Base-by-base conservation (phyloP, 2,113 vertebrate genomes). In the Propithecus coquereli region DNA sequence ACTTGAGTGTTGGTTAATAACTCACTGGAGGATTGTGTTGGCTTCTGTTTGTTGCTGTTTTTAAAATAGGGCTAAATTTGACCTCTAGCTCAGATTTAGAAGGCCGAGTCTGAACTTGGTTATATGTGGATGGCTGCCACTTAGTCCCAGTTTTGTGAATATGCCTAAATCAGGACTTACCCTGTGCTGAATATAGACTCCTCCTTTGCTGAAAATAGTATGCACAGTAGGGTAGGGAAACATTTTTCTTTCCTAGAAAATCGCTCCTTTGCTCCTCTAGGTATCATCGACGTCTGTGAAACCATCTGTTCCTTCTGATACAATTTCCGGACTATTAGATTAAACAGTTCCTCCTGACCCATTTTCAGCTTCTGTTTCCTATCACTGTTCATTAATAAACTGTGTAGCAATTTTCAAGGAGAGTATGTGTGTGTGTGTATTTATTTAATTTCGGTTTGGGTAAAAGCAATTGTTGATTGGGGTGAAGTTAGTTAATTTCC, bases 401-500 rank as follows among this genome's bases (percentile, higher is more conserved):
- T 70, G 97, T 73, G 18, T 52, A 27, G 22, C 45, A 3, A 74
- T 80, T 96, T 83, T 96, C 43, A 9, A 30, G 30, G 88, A 96
- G 88, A 79, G 54, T 66, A 34, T 87, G 43, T 94, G 45, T 71
- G 30, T 94, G 65, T 94, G 71, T 97, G 34, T 85, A 82, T 68
- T 91, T 97, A 94, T 83, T 97, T 97, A 74, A 98, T 98, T 98
- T 98, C 95, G 65, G 47, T 92, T 71, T 97, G 93, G 65, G 45
- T 89, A 96, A 96, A 97, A 97, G 54, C 94, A 90, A 32, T 92
- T 81, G 54, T 91, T 97, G 95, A 83, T 91, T 22, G 11, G 32
- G 83, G 37, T 88, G 18, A 92, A 95, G 83, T 97, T 97, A 97
- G 76, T 97, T 97, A 70, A 98, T 98, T 98, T 98, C 86, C 95